Percentiles rank a stretch among this genome's conserved stretches.
Evolutionary conservation across 2,888 invertebrate species (phyloP).

Genomic region (Drosophila demipolita): DNA sequence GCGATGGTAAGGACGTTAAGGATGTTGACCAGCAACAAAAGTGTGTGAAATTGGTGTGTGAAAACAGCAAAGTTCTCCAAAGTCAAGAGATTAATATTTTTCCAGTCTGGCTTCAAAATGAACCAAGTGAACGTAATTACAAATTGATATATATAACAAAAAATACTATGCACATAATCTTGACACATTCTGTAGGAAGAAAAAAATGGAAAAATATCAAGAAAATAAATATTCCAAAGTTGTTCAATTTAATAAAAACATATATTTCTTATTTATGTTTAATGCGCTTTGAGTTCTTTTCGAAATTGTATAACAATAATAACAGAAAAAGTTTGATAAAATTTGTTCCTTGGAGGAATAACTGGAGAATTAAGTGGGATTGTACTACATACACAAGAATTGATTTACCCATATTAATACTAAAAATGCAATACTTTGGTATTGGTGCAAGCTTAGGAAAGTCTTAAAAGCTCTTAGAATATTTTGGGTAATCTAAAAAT

Average conservation of each 20-base stretch:
- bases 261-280: too few relatives aligned
- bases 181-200: background rate
- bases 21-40: constrained; percentile 18
- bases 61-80: constrained; percentile 34
- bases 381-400: background rate
- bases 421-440: background rate
- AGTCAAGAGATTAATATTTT: constrained; percentile 39
- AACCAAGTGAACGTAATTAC: constrained; percentile 13
- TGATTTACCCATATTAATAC: background rate
- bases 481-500: background rate
- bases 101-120: constrained; percentile 6
- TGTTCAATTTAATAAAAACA: too few relatives aligned
- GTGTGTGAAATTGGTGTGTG: constrained; percentile 34
- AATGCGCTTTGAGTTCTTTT: background rate
- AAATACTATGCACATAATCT: background rate
- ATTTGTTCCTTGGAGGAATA: background rate
- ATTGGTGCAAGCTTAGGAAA: background rate
- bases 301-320: background rate
- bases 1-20: too few relatives aligned
- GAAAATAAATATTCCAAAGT: background rate
- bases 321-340: background rate
- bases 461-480: background rate
- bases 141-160: constrained; percentile 8
- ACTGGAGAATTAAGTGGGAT: background rate
- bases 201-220: too few relatives aligned